These are phyloP conservation scores for Epinephelus lanceolatus DNA, from an alignment of 2,113 vertebrate species.

Conservation along the genomic window DNA sequence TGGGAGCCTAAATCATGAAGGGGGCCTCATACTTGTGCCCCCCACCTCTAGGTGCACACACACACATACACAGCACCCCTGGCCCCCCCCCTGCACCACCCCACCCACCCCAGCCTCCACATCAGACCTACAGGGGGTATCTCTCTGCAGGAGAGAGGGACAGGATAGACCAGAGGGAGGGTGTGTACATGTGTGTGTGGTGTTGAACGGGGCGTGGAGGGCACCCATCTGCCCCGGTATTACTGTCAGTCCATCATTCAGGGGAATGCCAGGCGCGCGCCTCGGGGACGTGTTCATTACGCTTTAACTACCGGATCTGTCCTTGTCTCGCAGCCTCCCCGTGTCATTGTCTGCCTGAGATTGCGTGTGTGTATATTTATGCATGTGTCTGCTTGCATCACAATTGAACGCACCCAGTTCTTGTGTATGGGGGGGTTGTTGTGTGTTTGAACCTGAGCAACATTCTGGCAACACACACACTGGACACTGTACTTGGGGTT, in stretches of 20 bases:
- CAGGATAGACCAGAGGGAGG: slow-evolving; percentile 72
- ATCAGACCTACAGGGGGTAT: slow-evolving; percentile 78
- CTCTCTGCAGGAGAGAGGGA: slow-evolving; percentile 68
- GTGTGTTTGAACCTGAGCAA: slow-evolving; percentile 27
- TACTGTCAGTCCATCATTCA: slow-evolving; percentile 87
- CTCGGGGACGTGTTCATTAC: slow-evolving; percentile 85
- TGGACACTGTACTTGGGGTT: slow-evolving; percentile 28
- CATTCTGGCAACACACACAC: slow-evolving; percentile 4
- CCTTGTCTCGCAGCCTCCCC: slow-evolving; percentile 75
- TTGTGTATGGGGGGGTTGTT: slow-evolving; percentile 1
- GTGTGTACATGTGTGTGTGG: slow-evolving; percentile 37
- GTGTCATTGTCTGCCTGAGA: slow-evolving; percentile 78
- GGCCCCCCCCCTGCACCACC: slow-evolving; percentile 20
- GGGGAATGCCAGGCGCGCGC: slow-evolving; percentile 76
- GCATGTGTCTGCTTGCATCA: slow-evolving; percentile 72
- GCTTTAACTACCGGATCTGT: slow-evolving; percentile 85
- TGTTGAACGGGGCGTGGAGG: slow-evolving; percentile 75
- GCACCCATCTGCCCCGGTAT: slow-evolving; percentile 83
- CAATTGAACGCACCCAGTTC: slow-evolving; percentile 60
- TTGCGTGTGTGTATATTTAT: slow-evolving; percentile 75
- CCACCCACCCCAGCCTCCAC: background rate
- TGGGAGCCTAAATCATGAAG: slow-evolving; percentile 86
- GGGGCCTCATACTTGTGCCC: slow-evolving; percentile 77
- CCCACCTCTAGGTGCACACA: slow-evolving; percentile 71
- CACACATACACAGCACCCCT: slow-evolving; percentile 63